Evolutionary conservation across 2,113 vertebrate genomes (phyloP).

Genomic region (Pterocles orientalis): DNA sequence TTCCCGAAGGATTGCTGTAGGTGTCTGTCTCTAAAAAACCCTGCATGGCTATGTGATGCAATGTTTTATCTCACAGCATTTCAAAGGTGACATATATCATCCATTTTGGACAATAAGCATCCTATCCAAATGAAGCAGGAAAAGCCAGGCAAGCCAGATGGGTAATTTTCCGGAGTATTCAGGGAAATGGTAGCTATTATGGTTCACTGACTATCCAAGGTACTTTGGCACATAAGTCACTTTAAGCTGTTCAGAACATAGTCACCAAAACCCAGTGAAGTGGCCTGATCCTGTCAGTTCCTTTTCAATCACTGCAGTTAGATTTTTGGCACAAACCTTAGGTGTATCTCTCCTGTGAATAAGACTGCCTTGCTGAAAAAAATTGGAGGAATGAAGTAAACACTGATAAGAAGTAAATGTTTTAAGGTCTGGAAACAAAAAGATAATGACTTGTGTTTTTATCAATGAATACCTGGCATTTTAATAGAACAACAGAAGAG

Average conservation of each 20-base stretch:
- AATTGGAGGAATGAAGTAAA: neutral
- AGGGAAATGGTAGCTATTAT: slow-evolving; percentile 35
- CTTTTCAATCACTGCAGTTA: slow-evolving; percentile 49
- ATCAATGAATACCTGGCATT: neutral
- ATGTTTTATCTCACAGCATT: neutral
- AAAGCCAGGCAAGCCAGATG: slow-evolving; percentile 45
- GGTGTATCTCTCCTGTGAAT: neutral
- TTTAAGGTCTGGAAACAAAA: neutral
- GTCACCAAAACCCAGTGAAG: slow-evolving; percentile 57
- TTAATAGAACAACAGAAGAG: neutral
- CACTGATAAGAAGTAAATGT: neutral
- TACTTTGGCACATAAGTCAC: slow-evolving; percentile 56
- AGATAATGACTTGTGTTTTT: neutral
- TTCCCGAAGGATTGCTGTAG: neutral
- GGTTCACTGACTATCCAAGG: slow-evolving; percentile 64
- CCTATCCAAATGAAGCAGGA: slow-evolving; percentile 10
- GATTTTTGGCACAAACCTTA: slow-evolving; percentile 28
- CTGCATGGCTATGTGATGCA: neutral
- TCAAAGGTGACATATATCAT: slow-evolving; percentile 23
- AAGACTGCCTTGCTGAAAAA: slow-evolving; percentile 29
- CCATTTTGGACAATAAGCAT: slow-evolving; percentile 41
- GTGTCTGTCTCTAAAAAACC: neutral
- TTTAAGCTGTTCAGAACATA: slow-evolving; percentile 52
- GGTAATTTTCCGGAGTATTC: slow-evolving; percentile 56
- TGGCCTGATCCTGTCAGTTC: slow-evolving; percentile 63